Evolutionary conservation across 2,113 vertebrate genomes (phyloP), one percentile per base, ranked within the genome.

Genomic region (Quiscalus mexicanus): DNA sequence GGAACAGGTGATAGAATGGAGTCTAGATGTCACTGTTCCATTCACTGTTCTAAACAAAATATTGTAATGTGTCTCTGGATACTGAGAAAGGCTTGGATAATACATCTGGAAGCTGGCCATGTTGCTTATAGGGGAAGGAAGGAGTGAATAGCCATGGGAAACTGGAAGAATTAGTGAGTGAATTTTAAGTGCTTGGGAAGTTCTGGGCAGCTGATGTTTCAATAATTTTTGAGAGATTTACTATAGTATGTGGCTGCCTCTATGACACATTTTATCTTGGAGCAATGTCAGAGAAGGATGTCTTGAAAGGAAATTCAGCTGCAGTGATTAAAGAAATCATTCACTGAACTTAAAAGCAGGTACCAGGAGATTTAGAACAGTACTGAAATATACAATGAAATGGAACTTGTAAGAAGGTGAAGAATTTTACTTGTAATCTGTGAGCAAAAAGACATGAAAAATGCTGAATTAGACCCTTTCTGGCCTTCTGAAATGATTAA

Each of bases 241-340:
- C 58, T 73, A 49, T 62, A 97, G 94, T 77, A 84, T 90, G 62
- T 88, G 94, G 94, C 84, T 97, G 89, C 82, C 45, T 83, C 58
- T 76, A 31, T 94, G 95, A 89, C 89, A 96, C 49, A 63, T 95
- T 97, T 96, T 95, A 16, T 96, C 96, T 95, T 93, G 74, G 82
- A 97, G 94, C 97, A 97, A 97, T 97, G 96, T 98, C 97, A 98
- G 75, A 94, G 95, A 96, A 98, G 94, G 91, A 73, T 97, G 93
- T 91, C 95, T 97, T 96, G 75, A 97, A 98, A 97, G 78, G 73
- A 97, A 90, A 91, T 90, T 96, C 83, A 96, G 42, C 94, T 96
- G 83, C 73, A 80, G 37, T 95, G 96, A 97, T 97, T 98, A 98
- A 98, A 97, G 5, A 17, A 95, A 97, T 93, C n/a, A 85, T 77